Evolutionary conservation across 2,113 vertebrate genomes (phyloP), one percentile per base, ranked within the genome.

Genomic region (Phrynosoma blainvillii): DNA sequence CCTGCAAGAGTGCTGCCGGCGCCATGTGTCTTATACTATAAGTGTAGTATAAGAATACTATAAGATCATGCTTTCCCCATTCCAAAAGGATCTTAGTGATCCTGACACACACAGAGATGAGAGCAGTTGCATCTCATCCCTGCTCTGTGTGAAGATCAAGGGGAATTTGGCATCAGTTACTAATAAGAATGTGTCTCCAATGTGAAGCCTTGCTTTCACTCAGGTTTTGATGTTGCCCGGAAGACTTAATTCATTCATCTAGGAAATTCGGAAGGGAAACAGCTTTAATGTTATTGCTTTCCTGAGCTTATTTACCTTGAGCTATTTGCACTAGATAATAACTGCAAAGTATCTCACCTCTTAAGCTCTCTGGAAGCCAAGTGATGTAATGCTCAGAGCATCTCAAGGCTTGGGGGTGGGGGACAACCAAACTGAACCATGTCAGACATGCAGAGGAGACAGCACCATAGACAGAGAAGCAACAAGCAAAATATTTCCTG

Each of bases 281-380:
- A 76, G 87, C 89, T 68, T 87, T 79, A 12, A 84, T 87, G 86
- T 94, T 84, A 78, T 89, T 86, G 92, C 87, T 70, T 90, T 65
- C 0, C 89, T 7, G 59, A 62, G 82, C 21, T 65, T 91, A 30
- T 95, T 96, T 90, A 65, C 84, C 88, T 88, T 30, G 82, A 87
- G 77, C 92, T 90, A 83, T 97, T 96, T 97, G 94, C 94, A 91
- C 94, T 94, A 92, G 95, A 95, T 96, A 96, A 95, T 93, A 79
- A 3, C 80, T 59, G 84, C 68, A 25, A 47, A 92, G 84, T 82
- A 91, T 92, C 93, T 93, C 94, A 87, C 83, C 89, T 91, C 88
- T 81, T 92, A 88, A 85, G 62, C 88, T 90, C 82, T 18, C 81
- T 89, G 79, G 89, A 91, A 84, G 90, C 91, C 92, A 84, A 76